Base-by-base conservation (phyloP, 2,113 vertebrate genomes). In the Tor tambroides region DNA sequence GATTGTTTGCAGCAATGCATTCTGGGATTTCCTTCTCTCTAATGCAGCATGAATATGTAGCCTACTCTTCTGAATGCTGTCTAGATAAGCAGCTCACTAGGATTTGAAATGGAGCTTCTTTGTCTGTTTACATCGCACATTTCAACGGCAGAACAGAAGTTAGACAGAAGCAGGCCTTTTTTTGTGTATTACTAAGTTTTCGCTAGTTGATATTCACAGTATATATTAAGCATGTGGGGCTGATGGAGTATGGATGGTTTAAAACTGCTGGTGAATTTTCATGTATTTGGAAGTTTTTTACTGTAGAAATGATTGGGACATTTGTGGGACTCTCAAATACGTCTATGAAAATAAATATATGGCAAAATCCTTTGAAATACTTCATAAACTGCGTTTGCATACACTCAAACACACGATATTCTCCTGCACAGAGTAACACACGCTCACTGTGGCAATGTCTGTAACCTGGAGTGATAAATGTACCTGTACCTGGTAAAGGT, bases 211-310 rank as follows among this genome's bases (percentile, higher is more conserved):
- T 93, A 91, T 94, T 95, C 94, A 95, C 93, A 95, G 93, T 93
- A 90, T 90, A 92, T 86, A 89, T 85, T 85, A 89, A 87, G 77
- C 80, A 80, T 91, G 90, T 89, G 88, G 89, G 92, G 92, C 87
- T 86, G 88, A 86, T 92, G 92, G 88, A 92, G 91, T 90, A 94
- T 86, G 84, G 84, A 90, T 91, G 92, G 82, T 92, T 87, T 93
- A 93, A 91, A 94, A 93, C 92, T 95, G 95, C 95, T 95, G 95
- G 94, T 95, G 94, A 94, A 91, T 89, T 93, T 46, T 85, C 71
- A 30, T 93, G 90, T 92, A 91, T 85, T 88, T 86, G 21, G 11
- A 61, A 78, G 21, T 69, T 83, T 46, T 46, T 12, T 19, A 76
- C 71, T 81, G 51, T 78, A n/a, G 90, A 92, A 90, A 92, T 91